Conservation (phyloP, 1,140 invertebrate species). For the Bombus cullumanus region DNA sequence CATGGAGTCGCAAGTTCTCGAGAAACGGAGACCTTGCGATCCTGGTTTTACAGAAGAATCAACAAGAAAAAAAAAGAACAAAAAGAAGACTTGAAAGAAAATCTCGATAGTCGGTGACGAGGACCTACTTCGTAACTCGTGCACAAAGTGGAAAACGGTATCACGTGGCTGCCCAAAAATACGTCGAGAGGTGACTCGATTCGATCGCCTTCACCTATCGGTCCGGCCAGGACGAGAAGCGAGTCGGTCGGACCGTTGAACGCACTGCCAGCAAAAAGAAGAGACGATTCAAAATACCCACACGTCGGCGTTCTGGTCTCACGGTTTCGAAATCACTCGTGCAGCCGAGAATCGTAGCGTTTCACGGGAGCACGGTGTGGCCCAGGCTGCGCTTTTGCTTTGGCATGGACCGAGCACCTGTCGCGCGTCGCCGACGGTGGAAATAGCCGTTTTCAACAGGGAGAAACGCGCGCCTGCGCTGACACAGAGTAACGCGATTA, state of each 20-base stretch:
- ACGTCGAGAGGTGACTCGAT: constrained; percentile 50
- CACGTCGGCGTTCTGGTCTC: constrained; percentile 42
- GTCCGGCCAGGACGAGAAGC: constrained; percentile 57
- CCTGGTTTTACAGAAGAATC: not conserved
- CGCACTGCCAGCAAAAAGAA: constrained; percentile 50
- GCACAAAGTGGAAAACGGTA: constrained; percentile 36
- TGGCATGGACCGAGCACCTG: constrained; percentile 63
- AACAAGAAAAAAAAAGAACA: not conserved
- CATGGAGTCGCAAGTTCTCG: not conserved
- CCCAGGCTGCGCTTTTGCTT: constrained; percentile 9
- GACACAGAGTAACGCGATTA: constrained; percentile 40
- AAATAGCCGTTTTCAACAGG: constrained; percentile 57
- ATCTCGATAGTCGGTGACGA: not conserved
- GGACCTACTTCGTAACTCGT: not conserved
- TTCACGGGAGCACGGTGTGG: constrained; percentile 18
- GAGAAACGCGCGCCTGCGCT: constrained; percentile 8
- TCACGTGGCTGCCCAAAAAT: constrained; percentile 54
- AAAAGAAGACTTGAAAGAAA: not conserved
- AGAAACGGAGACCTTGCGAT: not conserved
- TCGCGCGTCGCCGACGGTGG: constrained; percentile 59
- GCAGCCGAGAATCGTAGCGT: constrained; percentile 49
- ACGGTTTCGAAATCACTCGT: constrained; percentile 58
- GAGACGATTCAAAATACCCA: constrained; percentile 67
- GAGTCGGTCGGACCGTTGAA: constrained; percentile 8
- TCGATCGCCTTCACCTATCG: constrained; percentile 64